These are phyloP conservation scores for Xanthostigma xanthostigma DNA, from an alignment of 2,888 invertebrate species.

Conservation along the genomic window DNA sequence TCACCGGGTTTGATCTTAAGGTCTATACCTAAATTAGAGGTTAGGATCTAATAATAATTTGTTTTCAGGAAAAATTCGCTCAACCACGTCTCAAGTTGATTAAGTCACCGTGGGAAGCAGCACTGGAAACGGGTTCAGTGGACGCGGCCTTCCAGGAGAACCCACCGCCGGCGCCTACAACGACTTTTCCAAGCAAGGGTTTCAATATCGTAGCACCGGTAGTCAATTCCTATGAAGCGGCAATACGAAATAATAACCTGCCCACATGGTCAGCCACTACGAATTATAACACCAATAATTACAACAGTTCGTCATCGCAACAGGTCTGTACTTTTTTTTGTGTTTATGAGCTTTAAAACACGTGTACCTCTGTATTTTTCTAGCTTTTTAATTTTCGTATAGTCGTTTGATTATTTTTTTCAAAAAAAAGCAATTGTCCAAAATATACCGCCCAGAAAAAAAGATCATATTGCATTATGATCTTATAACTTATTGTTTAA, in stretches of 20 bases:
- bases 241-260: constrained; percentile 14
- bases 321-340: no score
- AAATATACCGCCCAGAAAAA: no score
- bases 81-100: constrained; percentile 42
- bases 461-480: no score
- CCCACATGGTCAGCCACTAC: constrained; percentile 8
- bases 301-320: constrained; percentile 11
- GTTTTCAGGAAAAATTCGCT: constrained; percentile 37
- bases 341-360: no score
- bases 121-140: constrained; percentile 53
- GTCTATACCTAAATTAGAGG: neutral
- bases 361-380: no score
- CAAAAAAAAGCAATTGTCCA: no score
- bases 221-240: constrained; percentile 27
- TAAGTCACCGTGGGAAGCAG: constrained; percentile 57
- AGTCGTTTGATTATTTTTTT: no score
- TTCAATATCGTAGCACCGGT: constrained; percentile 23
- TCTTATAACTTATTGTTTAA: no score
- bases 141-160: constrained; percentile 48
- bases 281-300: constrained; percentile 15
- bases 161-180: constrained; percentile 15
- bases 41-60: neutral
- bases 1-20: neutral
- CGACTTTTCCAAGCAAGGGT: neutral
- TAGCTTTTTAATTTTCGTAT: no score